Evolutionary conservation across 2,113 vertebrate species (phyloP).

Genomic region (Brevimyrus niger): DNA sequence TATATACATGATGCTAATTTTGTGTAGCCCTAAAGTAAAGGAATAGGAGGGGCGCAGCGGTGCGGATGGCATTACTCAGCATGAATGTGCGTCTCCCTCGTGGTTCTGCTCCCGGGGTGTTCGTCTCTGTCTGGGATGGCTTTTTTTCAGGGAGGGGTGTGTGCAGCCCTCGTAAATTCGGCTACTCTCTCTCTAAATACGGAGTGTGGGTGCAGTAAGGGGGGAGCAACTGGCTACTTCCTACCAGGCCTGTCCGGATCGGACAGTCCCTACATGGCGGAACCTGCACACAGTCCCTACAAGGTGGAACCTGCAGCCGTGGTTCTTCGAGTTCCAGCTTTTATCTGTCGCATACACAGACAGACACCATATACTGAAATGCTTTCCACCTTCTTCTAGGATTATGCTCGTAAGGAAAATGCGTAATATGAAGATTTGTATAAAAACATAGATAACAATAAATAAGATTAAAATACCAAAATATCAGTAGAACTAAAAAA

Average conservation of each 20-base stretch:
- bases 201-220: background rate
- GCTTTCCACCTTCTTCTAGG: background rate
- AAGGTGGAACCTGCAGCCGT: too few relatives aligned
- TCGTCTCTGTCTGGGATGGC: background rate
- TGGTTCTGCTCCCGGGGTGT: background rate
- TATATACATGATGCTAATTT: too few relatives aligned
- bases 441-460: background rate
- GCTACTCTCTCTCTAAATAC: background rate
- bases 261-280: too few relatives aligned
- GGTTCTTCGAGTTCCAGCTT: background rate
- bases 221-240: background rate
- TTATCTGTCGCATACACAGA: background rate
- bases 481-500: background rate
- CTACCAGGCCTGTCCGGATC: background rate
- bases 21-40: too few relatives aligned
- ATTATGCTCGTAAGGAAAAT: background rate
- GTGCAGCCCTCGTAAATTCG: background rate
- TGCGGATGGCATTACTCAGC: background rate
- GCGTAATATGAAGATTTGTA: background rate
- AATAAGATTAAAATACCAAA: background rate
- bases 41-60: too few relatives aligned
- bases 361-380: background rate
- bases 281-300: too few relatives aligned
- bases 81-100: background rate
- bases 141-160: background rate